phyloP scores from a whole-genome alignment of 1,140 invertebrate species.

The Hylaeus anthracinus region DNA sequence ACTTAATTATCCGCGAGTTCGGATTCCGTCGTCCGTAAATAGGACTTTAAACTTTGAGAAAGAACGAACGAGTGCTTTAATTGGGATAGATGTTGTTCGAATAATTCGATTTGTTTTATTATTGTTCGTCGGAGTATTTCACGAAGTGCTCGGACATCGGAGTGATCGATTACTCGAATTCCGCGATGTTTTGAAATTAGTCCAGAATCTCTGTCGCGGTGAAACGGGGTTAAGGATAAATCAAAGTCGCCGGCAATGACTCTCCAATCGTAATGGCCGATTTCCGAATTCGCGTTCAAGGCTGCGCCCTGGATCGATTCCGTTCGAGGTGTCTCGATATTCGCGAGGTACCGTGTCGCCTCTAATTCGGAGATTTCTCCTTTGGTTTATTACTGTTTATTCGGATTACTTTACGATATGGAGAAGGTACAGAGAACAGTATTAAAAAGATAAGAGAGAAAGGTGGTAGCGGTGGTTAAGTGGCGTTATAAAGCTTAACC shows the following conservation, averaged over 20 bases:
- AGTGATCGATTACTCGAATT: too few species aligned
- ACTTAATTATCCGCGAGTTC: conserved; percentile 40
- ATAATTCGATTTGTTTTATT: too few species aligned
- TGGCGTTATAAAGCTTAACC: too few species aligned
- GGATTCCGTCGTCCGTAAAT: conserved; percentile 17
- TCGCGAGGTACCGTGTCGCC: not conserved
- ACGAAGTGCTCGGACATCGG: too few species aligned
- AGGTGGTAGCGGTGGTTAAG: too few species aligned
- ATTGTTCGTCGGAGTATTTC: too few species aligned
- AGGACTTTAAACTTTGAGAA: not conserved
- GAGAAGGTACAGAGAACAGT: too few species aligned
- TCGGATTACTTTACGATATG: too few species aligned
- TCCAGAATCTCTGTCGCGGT: not conserved
- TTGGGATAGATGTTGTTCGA: too few species aligned
- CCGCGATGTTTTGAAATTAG: not conserved
- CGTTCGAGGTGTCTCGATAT: not conserved
- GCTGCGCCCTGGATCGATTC: conserved; percentile 30
- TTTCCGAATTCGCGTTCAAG: conserved; percentile 50
- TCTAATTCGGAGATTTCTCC: not conserved
- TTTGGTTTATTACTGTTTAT: too few species aligned
- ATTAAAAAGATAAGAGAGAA: too few species aligned
- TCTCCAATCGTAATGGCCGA: conserved; percentile 46
- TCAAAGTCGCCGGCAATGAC: conserved; percentile 47
- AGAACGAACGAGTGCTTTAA: not conserved
- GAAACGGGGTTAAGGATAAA: conserved; percentile 42